These are phyloP conservation scores for Acomys russatus DNA, from an alignment of 2,797 vertebrate genomes.

Conservation along the genomic window DNA sequence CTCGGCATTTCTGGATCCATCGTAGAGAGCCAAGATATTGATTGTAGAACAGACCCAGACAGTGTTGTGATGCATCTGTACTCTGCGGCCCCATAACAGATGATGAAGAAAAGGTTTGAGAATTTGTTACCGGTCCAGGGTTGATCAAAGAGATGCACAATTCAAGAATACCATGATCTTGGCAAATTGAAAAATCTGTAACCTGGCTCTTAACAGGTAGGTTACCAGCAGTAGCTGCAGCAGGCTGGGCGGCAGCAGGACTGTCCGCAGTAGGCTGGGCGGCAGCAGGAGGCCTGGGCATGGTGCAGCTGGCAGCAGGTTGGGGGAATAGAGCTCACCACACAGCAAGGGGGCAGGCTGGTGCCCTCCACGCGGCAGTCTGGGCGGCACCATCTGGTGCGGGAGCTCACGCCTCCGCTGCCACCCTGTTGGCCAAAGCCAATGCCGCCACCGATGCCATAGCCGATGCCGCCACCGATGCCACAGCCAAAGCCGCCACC, in stretches of 20 bases:
- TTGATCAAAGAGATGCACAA: background rate
- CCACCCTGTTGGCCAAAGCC: conserved; percentile 28
- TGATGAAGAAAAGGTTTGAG: conserved; percentile 4
- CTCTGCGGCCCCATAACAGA: background rate
- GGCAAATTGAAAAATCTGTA: background rate
- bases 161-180: background rate
- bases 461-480: background rate
- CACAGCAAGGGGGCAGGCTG: conserved; percentile 77
- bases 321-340: conserved; percentile 72
- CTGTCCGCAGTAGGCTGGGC: conserved; percentile 82
- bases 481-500: background rate
- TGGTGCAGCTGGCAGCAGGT: conserved; percentile 82
- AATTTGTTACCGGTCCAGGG: background rate
- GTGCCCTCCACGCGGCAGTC: conserved; percentile 78
- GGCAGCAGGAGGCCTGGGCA: conserved; percentile 79
- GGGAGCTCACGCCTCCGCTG: conserved; percentile 45
- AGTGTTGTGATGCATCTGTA: background rate
- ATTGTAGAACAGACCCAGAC: background rate
- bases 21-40: background rate
- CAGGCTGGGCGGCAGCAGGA: conserved; percentile 81
- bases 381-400: conserved; percentile 80
- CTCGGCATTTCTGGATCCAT: background rate
- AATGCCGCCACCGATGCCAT: background rate
- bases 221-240: conserved; percentile 59
- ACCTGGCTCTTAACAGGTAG: conserved; percentile 37